phyloP scores from a whole-genome alignment of 2,797 vertebrate species.

The Sebastes hopkinsi region DNA sequence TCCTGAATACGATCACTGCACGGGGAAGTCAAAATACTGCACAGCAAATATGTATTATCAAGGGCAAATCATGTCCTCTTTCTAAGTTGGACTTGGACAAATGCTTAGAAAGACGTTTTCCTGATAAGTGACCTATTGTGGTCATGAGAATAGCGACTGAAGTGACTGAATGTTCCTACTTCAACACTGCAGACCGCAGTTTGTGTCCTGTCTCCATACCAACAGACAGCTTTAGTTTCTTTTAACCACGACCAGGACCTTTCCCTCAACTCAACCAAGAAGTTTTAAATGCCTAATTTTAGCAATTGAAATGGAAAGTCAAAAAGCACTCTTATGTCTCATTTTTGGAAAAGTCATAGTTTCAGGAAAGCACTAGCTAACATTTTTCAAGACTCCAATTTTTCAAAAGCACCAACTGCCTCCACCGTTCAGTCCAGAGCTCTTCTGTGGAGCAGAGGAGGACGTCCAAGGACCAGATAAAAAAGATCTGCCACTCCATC shows the following conservation, averaged over 20 bases:
- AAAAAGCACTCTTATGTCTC: too few species aligned
- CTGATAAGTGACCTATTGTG: too few species aligned
- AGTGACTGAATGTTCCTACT: neutral
- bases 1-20: neutral
- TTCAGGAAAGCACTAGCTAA: too few species aligned
- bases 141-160: neutral
- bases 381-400: neutral
- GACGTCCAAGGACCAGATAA: conserved; percentile 45
- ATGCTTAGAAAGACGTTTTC: neutral
- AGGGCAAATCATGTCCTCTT: neutral
- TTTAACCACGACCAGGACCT: too few species aligned
- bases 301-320: too few species aligned
- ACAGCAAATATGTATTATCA: neutral
- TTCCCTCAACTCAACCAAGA: too few species aligned
- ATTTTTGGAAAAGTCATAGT: too few species aligned
- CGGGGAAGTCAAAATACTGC: neutral
- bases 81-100: neutral
- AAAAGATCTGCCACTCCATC: conserved; percentile 56
- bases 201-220: too few species aligned
- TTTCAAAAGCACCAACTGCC: conserved; percentile 39
- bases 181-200: too few species aligned
- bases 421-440: conserved; percentile 7
- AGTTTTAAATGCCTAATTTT: too few species aligned
- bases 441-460: conserved; percentile 13
- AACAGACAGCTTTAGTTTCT: too few species aligned